Evolutionary conservation across 2,113 vertebrate genomes (phyloP), one percentile per base, ranked within the genome.

Genomic region (Coregonus clupeaformis): DNA sequence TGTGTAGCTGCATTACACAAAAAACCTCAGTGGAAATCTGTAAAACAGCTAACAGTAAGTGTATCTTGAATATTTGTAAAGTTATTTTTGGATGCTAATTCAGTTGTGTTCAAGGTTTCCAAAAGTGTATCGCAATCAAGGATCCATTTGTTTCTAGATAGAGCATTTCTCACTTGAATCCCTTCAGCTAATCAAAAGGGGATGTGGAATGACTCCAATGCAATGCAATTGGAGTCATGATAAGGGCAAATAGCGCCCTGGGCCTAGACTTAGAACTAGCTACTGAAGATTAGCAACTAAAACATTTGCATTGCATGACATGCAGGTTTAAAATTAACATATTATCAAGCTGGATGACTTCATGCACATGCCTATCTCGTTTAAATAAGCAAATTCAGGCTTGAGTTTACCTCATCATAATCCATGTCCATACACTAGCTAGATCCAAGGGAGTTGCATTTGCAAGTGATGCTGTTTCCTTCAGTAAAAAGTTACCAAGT

Each of bases 331-430:
- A 3, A 27, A 27, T 49, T 12, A 25, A 1, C 36, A 25, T 47
- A 22, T 69, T 49, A 52, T 65, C 63, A 52, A 52, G 1, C 36
- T 25, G n/a, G 18, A 7, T 68, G n/a, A 20, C 32, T 11, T 3
- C 1, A 24, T 22, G 20, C 3, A 36, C 18, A 16, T 18, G 63
- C 29, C 27, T 36, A 67, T 67, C 65, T 36, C 20, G 14, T 67
- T 14, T 25, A 3, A 74, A 3, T 30, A 68, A 62, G 12, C 4
- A 68, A 76, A 70, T 57, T 20, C 60, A 63, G 65, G 64, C 3
- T 24, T 12, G 29, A 36, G 16, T 63, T 83, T 86, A 91, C 90
- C 90, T 91, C 82, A 36, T 87, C 74, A 71, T 74, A 80, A 77
- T 89, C 88, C 90, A 91, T 91, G 47, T 59, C 85, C 72, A 72